Conservation (phyloP, 2,113 vertebrate genomes). For the Alethe castanea region DNA sequence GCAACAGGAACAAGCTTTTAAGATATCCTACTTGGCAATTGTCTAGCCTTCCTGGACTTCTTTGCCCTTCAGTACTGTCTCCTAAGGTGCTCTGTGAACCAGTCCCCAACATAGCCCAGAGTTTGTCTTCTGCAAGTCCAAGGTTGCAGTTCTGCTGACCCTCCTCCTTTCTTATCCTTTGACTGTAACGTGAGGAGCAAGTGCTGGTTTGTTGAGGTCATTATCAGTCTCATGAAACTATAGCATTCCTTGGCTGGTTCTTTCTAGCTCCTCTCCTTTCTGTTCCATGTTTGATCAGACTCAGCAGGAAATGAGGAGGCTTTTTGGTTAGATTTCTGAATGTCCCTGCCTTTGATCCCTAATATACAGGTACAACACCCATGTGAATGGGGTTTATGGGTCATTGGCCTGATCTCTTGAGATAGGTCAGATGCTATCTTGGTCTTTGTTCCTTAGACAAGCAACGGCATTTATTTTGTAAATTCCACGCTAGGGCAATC, state of each 20-base stretch:
- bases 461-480: background rate
- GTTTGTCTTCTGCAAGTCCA: background rate
- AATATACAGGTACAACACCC: background rate
- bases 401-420: background rate
- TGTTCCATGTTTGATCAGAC: background rate
- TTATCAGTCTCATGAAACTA: accelerated
- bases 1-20: background rate
- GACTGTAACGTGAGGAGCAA: background rate
- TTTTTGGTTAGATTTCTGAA: background rate
- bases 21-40: background rate
- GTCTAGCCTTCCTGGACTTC: background rate
- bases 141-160: background rate
- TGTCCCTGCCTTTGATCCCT: background rate
- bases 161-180: background rate
- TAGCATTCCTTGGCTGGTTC: background rate
- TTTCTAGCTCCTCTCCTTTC: background rate
- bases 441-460: background rate
- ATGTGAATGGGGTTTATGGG: background rate
- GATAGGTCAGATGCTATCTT: background rate
- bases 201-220: background rate
- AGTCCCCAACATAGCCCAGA: background rate
- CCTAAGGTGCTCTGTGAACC: background rate
- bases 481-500: background rate
- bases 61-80: background rate
- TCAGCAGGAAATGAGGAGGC: background rate